Evolutionary conservation across 2,797 vertebrate genomes (phyloP).

Genomic region (Melanotaenia parkinsoni): DNA sequence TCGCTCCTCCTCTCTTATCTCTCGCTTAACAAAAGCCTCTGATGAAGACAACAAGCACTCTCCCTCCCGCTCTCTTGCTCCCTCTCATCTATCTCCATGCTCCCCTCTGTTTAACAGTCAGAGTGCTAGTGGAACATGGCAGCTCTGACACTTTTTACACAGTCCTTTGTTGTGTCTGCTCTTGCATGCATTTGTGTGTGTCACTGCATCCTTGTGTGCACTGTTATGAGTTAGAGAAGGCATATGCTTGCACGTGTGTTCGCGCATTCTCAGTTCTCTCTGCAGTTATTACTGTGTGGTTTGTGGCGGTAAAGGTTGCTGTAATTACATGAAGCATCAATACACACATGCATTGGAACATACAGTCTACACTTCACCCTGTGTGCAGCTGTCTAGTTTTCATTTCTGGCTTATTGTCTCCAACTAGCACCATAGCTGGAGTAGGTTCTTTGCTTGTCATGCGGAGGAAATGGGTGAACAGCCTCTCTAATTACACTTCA

Average conservation of each 20-base stretch:
- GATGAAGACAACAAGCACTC: conserved; percentile 79
- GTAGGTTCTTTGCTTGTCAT: conserved; percentile 59
- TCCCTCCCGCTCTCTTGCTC: conserved; percentile 45
- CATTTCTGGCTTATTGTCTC: conserved; percentile 57
- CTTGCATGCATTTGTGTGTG: conserved; percentile 41
- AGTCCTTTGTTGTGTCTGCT: conserved; percentile 61
- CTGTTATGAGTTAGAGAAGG: conserved; percentile 11
- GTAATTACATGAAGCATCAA: conserved; percentile 41
- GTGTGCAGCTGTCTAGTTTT: conserved; percentile 40
- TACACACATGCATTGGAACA: conserved; percentile 12
- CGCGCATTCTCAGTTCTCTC: conserved; percentile 10
- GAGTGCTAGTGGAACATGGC: conserved; percentile 74
- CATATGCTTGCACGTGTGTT: conserved; percentile 2
- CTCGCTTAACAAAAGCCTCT: conserved; percentile 78
- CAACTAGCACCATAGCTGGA: conserved; percentile 48
- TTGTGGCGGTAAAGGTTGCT: conserved; percentile 10
- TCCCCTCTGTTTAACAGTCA: conserved; percentile 69
- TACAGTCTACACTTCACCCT: conserved; percentile 2
- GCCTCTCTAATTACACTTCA: conserved; percentile 79
- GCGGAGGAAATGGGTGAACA: conserved; percentile 73
- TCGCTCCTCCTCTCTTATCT: conserved; percentile 73
- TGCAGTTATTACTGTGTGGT: conserved; percentile 28
- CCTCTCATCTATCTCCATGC: conserved; percentile 68
- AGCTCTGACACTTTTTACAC: conserved; percentile 75
- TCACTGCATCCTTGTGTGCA: conserved; percentile 27